Base-by-base conservation (phyloP, 2,888 invertebrate genomes). In the Pyrrhosoma nymphula region DNA sequence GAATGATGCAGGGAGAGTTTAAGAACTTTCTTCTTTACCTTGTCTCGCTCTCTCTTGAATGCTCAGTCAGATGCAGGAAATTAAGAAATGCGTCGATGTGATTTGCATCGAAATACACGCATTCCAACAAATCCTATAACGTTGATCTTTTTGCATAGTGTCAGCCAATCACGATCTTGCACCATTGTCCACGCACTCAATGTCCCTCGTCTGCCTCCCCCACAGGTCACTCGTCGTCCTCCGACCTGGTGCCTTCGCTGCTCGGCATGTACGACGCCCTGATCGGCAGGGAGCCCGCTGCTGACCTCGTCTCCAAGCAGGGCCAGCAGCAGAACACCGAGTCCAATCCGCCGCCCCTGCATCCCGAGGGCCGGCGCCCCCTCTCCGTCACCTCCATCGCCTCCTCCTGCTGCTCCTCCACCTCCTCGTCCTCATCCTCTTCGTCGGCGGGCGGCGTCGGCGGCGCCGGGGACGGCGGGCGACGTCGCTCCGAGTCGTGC, bases 261-360 rank as follows among this genome's bases (percentile, higher is more conserved):
- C 98, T 99, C 97, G 98, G 98, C 96, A 98, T 99, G 97, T 99
- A 99, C 97, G 99, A 99, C 97, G 98, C 98, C 96, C 97, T 99
- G 96, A 97, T 97, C 88, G 97, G 97, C 90, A 97, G 97, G 75
- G 20, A 97, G 97, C 91, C 97, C 30, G 12, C 63, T 39, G 82
- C 95, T 60, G 56, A 88, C n/a, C 69, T 90, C 30, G 96, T 96
- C 95, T 47, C 47, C 47, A 47, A 47, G n/a, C n/a, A n/a, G 47
- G 96, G 96, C 26, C 96, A 97, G 95, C 96, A 97, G 96, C 97
- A 97, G 95, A 97, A 96, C 97, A 95, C 97, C 96, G 95, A 96
- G 96, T 96, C 89, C 96, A 96, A 95, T 96, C 95, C 90, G 39
- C 95, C 95, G 16, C 95, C 95, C 20, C 8, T 2, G 60, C 60